A percentile compares a stretch with the other conserved stretches of the same genome.
phyloP scores from a whole-genome alignment of 2,888 invertebrate species.

The Protonemura montana region DNA sequence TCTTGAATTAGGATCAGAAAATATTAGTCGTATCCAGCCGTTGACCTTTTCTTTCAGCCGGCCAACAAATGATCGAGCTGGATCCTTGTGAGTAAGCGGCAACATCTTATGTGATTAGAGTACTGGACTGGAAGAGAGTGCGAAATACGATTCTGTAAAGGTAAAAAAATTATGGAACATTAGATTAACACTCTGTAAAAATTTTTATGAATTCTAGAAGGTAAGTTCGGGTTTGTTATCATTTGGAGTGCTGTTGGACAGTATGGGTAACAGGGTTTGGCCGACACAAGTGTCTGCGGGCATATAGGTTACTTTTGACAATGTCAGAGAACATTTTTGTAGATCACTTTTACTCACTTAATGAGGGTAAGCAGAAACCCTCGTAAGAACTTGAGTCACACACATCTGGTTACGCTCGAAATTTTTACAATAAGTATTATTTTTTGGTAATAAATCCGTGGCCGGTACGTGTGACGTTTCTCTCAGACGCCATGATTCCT shows the following conservation, averaged over 20 bases:
- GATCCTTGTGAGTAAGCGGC: constrained; percentile 79
- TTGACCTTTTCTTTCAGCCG: constrained; percentile 74
- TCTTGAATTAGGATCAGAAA: constrained; percentile 91
- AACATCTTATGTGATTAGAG: constrained; percentile 66
- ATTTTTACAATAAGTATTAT: not conserved
- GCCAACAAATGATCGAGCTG: constrained; percentile 65
- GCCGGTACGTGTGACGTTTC: not conserved
- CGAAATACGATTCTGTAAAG: not conserved
- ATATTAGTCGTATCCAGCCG: constrained; percentile 84
- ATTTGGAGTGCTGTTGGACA: too few species aligned
- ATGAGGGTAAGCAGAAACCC: not conserved
- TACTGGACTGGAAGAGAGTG: not conserved
- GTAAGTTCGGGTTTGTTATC: too few species aligned
- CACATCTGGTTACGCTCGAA: not conserved
- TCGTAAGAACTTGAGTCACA: not conserved
- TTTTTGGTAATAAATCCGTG: not conserved
- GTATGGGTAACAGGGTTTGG: not conserved
- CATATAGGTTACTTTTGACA: not conserved
- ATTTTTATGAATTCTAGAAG: not conserved
- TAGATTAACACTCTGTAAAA: not conserved
- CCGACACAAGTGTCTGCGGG: not conserved
- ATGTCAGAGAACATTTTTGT: not conserved
- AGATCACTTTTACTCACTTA: not conserved
- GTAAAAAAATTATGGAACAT: not conserved
- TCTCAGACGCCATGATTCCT: not conserved